Conservation (phyloP, 2,797 vertebrate genomes). For the Coregonus suidteri region DNA sequence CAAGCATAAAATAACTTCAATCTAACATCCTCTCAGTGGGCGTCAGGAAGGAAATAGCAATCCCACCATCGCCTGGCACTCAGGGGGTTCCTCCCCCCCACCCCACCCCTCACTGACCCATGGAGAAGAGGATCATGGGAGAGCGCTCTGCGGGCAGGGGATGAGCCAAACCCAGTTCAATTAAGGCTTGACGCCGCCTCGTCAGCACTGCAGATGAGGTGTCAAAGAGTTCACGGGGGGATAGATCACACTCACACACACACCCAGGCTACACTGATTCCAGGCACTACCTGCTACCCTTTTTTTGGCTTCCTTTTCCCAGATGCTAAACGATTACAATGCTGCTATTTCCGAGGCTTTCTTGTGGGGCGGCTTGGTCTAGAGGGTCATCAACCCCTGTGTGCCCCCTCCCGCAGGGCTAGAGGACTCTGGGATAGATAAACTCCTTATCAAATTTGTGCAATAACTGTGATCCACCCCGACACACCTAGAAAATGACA, state of each 20-base stretch:
- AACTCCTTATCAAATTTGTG: constrained; percentile 65
- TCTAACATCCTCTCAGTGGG: constrained; percentile 76
- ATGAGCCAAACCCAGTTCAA: constrained; percentile 81
- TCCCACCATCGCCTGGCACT: constrained; percentile 70
- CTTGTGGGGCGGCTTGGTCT: constrained; percentile 16
- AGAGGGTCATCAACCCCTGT: constrained; percentile 25
- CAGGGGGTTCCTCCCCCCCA: constrained; percentile 61
- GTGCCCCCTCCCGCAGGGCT: constrained; percentile 32
- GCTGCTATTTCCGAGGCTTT: constrained; percentile 31
- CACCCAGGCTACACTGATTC: constrained; percentile 68
- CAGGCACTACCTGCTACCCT: constrained; percentile 45
- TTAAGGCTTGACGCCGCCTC: constrained; percentile 77
- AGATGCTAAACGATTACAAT: constrained; percentile 45
- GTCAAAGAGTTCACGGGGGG: constrained; percentile 77
- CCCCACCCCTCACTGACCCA: constrained; percentile 71
- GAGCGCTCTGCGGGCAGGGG: constrained; percentile 59
- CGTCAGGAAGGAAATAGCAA: constrained; percentile 76
- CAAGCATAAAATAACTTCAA: constrained; percentile 82
- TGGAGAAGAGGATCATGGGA: constrained; percentile 76
- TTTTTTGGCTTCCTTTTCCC: constrained; percentile 36
- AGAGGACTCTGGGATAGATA: constrained; percentile 55
- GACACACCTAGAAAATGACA: constrained; percentile 66
- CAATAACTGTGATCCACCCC: constrained; percentile 48
- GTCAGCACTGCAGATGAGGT: constrained; percentile 77
- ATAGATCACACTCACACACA: constrained; percentile 63